Conservation (phyloP, 2,797 vertebrate species). For the Tympanoctomys barrerae region DNA sequence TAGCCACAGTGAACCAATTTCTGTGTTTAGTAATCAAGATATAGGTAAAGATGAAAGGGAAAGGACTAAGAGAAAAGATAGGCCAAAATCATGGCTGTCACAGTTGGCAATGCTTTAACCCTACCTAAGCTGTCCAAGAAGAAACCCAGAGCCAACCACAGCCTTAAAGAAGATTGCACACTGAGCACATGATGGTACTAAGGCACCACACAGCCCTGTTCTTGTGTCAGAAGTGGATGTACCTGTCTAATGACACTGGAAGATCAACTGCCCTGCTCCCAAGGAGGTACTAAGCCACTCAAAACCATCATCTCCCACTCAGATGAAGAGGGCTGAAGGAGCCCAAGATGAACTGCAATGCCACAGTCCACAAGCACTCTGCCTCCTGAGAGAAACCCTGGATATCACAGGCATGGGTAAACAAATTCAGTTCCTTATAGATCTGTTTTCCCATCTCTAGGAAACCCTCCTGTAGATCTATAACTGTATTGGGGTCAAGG, state of each 20-base stretch:
- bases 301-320: not conserved
- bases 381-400: not conserved
- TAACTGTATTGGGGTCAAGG: not conserved
- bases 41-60: not conserved
- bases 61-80: not conserved
- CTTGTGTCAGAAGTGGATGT: not conserved
- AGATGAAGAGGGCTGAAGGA: not conserved
- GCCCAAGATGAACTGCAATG: not conserved
- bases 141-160: not conserved
- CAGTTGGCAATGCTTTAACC: not conserved
- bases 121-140: not conserved
- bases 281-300: not conserved
- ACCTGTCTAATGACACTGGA: not conserved
- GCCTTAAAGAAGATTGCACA: not conserved
- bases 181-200: not conserved
- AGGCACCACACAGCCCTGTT: not conserved
- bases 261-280: not conserved
- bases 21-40: not conserved
- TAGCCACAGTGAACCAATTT: not conserved
- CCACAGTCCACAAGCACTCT: not conserved
- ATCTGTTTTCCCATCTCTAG: not conserved
- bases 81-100: not conserved
- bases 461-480: not conserved
- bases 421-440: not conserved
- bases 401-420: not conserved